phyloP scores from a whole-genome alignment of 2,797 vertebrate genomes.

The Synaphobranchus kaupii region DNA sequence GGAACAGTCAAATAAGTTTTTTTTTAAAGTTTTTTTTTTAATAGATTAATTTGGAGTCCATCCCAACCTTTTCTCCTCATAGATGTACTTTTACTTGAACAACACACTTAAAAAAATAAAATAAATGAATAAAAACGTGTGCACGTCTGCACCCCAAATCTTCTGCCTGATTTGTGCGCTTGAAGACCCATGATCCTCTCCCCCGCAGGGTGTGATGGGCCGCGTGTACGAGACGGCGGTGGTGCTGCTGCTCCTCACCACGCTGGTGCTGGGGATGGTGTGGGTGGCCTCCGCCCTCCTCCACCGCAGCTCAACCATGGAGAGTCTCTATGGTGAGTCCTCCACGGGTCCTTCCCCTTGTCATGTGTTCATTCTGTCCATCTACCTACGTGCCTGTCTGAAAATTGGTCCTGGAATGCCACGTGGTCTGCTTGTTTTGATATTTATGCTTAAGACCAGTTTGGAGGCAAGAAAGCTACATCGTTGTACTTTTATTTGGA shows the following conservation, averaged over 20 bases:
- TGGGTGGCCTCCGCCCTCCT: constrained; percentile 94
- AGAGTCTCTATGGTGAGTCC: constrained; percentile 89
- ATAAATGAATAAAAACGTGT: too few relatives aligned
- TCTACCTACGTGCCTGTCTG: not conserved
- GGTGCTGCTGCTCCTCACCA: constrained; percentile 86
- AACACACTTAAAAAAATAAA: too few relatives aligned
- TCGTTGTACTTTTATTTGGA: too few relatives aligned
- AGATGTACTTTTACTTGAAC: not conserved
- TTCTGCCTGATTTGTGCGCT: not conserved
- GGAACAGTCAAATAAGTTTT: not conserved
- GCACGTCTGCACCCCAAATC: not conserved
- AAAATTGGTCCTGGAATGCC: not conserved
- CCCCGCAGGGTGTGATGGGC: constrained; percentile 86
- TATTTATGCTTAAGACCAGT: not conserved
- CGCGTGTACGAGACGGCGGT: constrained; percentile 93
- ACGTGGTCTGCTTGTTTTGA: not conserved
- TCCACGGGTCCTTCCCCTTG: not conserved
- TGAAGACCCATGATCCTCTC: too few relatives aligned
- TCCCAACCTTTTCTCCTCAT: too few relatives aligned
- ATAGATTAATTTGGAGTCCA: too few relatives aligned
- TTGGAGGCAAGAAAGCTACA: too few relatives aligned
- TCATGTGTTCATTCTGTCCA: not conserved
- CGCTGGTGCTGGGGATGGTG: constrained; percentile 92
- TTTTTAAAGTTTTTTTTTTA: not conserved
- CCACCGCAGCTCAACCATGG: constrained; percentile 79